A percentile compares a stretch with the other conserved stretches of the same genome.
phyloP scores from a whole-genome alignment of 2,797 vertebrate species.

The Knipowitschia caucasica region DNA sequence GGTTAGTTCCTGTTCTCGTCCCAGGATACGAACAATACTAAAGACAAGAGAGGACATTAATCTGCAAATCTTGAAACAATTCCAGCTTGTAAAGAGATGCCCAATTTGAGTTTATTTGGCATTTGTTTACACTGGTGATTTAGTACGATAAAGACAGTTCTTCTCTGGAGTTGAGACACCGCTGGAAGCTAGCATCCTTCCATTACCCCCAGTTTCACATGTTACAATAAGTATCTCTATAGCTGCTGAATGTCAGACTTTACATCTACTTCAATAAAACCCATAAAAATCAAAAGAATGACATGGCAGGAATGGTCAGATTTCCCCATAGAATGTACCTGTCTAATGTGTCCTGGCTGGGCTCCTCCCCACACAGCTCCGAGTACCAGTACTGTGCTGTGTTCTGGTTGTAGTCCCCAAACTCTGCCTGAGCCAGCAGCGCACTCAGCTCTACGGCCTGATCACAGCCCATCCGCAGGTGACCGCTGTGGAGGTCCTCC shows the following conservation, averaged over 20 bases:
- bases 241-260: neutral
- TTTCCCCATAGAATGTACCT: conserved; percentile 72
- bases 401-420: conserved; percentile 97
- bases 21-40: too few species aligned
- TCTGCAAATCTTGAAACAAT: neutral
- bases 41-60: neutral
- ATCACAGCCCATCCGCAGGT: conserved; percentile 88
- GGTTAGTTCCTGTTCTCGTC: too few species aligned
- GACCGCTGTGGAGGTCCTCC: conserved; percentile 91
- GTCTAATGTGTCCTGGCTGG: conserved; percentile 76
- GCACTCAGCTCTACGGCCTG: conserved; percentile 91
- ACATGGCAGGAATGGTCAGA: too few species aligned
- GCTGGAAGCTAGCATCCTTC: too few species aligned
- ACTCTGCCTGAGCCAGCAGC: conserved; percentile 91
- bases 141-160: too few species aligned
- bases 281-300: too few species aligned
- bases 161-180: too few species aligned
- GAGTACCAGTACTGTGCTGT: conserved; percentile 93
- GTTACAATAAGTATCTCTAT: too few species aligned
- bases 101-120: neutral
- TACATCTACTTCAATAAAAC: too few species aligned
- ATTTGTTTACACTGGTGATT: too few species aligned
- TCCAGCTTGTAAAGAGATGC: neutral
- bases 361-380: conserved; percentile 86
- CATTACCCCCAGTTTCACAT: too few species aligned